Conservation (phyloP, 2,797 vertebrate genomes). For the Trachops cirrhosus region DNA sequence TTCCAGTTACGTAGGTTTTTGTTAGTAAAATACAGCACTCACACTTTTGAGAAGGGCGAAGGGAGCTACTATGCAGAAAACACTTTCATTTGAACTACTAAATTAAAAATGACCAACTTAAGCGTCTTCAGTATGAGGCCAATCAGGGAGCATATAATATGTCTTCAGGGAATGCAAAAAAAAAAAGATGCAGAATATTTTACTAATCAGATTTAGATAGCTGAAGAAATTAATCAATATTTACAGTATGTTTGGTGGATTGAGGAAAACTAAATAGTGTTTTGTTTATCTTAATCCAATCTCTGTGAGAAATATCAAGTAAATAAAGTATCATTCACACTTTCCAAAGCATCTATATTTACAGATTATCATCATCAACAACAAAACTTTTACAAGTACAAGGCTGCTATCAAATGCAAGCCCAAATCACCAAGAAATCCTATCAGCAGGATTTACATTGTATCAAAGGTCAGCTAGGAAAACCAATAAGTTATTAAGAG, state of each 20-base stretch:
- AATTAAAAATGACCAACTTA: neutral
- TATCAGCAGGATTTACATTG: neutral
- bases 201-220: neutral
- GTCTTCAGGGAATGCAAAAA: neutral
- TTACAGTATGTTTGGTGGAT: neutral
- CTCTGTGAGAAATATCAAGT: neutral
- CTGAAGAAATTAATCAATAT: neutral
- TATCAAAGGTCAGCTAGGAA: neutral
- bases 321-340: neutral
- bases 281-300: neutral
- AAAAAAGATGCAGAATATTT: neutral
- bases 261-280: neutral
- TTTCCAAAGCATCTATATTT: neutral
- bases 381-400: neutral
- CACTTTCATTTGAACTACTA: neutral
- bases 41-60: neutral
- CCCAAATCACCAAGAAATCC: neutral
- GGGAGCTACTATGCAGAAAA: neutral
- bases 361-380: neutral
- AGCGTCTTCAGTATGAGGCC: neutral
- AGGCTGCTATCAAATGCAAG: neutral
- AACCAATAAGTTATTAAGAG: neutral
- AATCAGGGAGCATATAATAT: neutral
- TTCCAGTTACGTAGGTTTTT: neutral
- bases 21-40: neutral